Evolutionary conservation across 1,140 invertebrate species (phyloP).

Genomic region (Drosophila ercepeae): DNA sequence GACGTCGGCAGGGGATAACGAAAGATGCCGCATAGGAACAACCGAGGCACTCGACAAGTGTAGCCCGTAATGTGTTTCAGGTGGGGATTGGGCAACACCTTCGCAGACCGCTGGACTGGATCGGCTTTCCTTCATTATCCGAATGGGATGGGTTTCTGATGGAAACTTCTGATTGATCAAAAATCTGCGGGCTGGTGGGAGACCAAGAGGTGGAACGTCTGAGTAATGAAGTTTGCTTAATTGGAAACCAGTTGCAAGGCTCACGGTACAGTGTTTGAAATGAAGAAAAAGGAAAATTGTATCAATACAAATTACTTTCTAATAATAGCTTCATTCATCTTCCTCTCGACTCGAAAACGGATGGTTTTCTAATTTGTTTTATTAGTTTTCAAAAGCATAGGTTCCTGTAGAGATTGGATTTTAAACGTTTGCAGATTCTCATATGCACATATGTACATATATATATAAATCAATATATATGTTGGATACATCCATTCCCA

Average conservation of each 20-base stretch:
- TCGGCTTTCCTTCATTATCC: constrained; percentile 11
- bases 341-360: neutral
- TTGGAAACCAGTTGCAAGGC: neutral
- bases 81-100: constrained; percentile 67
- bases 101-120: constrained; percentile 10
- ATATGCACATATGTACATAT: neutral
- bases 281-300: too few relatives aligned
- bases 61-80: constrained; percentile 70
- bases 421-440: neutral
- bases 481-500: neutral
- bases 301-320: too few relatives aligned
- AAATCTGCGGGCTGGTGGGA: constrained; percentile 8
- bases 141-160: constrained; percentile 26
- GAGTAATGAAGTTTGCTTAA: neutral
- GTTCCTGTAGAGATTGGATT: neutral
- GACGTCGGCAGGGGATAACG: constrained; percentile 47
- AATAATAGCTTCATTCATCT: neutral
- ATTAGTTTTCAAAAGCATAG: too few relatives aligned
- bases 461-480: neutral
- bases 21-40: constrained; percentile 28
- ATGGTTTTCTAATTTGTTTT: neutral
- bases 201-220: neutral
- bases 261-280: too few relatives aligned
- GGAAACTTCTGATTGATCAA: constrained; percentile 30
- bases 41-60: constrained; percentile 50